Evolutionary conservation across 2,888 invertebrate species (phyloP), one percentile per base, ranked within the genome.

Genomic region (Spodoptera exigua): DNA sequence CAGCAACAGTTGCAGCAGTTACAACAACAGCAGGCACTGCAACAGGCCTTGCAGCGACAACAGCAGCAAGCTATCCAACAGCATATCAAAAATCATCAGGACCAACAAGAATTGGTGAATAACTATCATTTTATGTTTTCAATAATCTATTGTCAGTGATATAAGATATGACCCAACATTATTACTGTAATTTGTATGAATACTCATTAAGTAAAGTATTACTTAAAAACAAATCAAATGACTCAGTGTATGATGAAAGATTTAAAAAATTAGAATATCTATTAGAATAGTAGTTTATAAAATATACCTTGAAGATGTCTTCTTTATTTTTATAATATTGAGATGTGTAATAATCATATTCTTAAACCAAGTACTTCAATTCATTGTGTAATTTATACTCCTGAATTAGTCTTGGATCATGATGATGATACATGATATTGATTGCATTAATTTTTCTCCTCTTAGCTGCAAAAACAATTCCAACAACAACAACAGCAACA

Each of bases 51-150:
- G 63, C 93, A 93, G 67, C 77, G 91, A 35, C 93, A 92, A 66
- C 90, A 90, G 48, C 85, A 88, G 67, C 95, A 96, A 70, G 95
- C 94, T 58, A 92, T 96, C 69, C 96, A 95, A 57, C 95, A 95
- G 66, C 95, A 95, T 54, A 89, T 95, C 10, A 95, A 95, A 70
- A 92, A 95, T 70, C 95, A 95, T 63, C 95, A 95, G 53, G 95
- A 91, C 75, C 94, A 84, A 69, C 94, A 93, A 81, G 95, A 84
- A 72, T 88, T 92, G 81, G 92, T 90, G 64, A 86, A 83, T 27
- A 5, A 7, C 21, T 21, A 2, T 5, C 21, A 21, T 16, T 39
- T 27, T 16, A 27, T 1, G 21, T 2, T 27, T n/a, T n/a, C n/a
- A n/a, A n/a, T n/a, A n/a, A n/a, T n/a, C n/a, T n/a, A n/a, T n/a